These are phyloP conservation scores for Squalus acanthias DNA, from an alignment of 2,797 vertebrate species.

Conservation along the genomic window DNA sequence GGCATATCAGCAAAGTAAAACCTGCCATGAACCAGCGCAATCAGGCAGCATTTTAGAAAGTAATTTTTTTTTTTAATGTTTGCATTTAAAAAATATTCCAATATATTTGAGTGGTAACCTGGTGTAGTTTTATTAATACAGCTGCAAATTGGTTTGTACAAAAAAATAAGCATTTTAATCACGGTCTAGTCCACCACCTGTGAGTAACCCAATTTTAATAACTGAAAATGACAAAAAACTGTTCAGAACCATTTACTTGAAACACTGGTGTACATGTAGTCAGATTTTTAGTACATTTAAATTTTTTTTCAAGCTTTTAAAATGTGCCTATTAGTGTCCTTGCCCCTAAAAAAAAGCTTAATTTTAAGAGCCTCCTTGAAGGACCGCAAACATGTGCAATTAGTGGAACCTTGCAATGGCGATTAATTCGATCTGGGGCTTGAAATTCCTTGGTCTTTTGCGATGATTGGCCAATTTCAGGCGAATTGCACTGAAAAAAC, in stretches of 20 bases:
- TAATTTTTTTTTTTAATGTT: too few species aligned
- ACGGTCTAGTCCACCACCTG: not conserved
- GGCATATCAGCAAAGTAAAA: too few species aligned
- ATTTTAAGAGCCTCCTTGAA: not conserved
- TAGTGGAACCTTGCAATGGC: not conserved
- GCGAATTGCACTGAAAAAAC: not conserved
- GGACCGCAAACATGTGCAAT: not conserved
- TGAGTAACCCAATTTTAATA: not conserved
- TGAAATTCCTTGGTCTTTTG: not conserved
- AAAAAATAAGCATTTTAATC: not conserved
- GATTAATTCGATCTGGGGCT: not conserved
- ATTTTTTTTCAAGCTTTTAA: not conserved
- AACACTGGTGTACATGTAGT: not conserved
- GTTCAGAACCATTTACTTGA: not conserved
- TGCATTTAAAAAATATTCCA: too few species aligned
- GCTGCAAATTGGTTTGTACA: not conserved
- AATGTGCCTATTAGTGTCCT: not conserved
- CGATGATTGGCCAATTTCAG: not conserved
- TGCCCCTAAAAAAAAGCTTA: not conserved
- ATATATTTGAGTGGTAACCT: not conserved
- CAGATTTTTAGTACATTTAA: not conserved
- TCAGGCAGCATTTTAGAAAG: too few species aligned
- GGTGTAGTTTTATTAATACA: not conserved
- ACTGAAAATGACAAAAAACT: not conserved
- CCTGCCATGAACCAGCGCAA: too few species aligned